phyloP scores from a whole-genome alignment of 2,797 vertebrate species.

The Poecilia picta region DNA sequence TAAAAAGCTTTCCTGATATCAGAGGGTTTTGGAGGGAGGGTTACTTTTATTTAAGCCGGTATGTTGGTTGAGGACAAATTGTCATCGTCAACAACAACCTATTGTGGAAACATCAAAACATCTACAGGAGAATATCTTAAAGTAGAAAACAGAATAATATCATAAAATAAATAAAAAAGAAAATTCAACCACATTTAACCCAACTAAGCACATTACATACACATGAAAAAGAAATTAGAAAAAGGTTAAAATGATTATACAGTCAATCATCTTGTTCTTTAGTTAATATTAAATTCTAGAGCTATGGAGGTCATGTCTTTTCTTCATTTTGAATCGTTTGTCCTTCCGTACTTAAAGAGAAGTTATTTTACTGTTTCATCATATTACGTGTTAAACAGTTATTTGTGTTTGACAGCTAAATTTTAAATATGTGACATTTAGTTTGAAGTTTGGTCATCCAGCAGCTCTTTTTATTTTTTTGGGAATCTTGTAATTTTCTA shows the following conservation, averaged over 20 bases:
- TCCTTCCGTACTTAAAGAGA: background rate
- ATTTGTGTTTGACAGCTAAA: background rate
- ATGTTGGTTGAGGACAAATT: too few species aligned
- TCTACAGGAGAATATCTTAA: too few species aligned
- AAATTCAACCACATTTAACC: too few species aligned
- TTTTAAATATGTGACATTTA: background rate
- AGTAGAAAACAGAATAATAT: too few species aligned
- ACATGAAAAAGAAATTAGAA: background rate
- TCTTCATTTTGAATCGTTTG: background rate
- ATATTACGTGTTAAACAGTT: background rate
- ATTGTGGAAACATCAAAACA: too few species aligned
- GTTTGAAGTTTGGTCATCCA: background rate
- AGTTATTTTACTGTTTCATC: background rate
- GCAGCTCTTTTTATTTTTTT: background rate
- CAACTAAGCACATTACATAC: too few species aligned
- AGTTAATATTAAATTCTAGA: background rate
- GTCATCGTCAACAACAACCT: too few species aligned
- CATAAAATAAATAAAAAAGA: too few species aligned
- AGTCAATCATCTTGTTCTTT: background rate
- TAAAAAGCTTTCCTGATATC: background rate
- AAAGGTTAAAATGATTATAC: background rate
- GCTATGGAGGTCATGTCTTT: background rate
- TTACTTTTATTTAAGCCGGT: too few species aligned
- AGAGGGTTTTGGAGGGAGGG: too few species aligned
- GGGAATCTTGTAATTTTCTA: background rate